These are phyloP conservation scores for Caradrina clavipalpis DNA, from an alignment of 2,888 invertebrate genomes.

Conservation along the genomic window DNA sequence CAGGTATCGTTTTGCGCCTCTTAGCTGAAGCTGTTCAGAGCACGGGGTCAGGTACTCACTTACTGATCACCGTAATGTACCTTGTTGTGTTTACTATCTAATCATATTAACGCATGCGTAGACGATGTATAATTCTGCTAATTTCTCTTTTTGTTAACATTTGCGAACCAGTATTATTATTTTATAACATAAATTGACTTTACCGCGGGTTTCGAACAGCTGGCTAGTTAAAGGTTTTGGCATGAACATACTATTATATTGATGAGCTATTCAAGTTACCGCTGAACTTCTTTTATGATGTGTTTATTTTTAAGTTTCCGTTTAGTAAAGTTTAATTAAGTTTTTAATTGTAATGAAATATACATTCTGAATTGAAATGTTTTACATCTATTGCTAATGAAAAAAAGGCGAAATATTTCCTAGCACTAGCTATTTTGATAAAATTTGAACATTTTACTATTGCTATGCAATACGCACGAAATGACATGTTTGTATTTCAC, in stretches of 20 bases:
- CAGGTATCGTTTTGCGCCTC: slow-evolving; percentile 69
- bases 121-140: slow-evolving; percentile 19
- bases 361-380: too few relatives aligned
- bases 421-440: slow-evolving; percentile 21
- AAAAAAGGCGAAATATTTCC: background rate
- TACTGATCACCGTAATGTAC: background rate
- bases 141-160: slow-evolving; percentile 7
- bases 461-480: background rate
- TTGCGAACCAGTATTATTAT: slow-evolving; percentile 11
- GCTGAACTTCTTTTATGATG: slow-evolving; percentile 15
- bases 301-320: slow-evolving; percentile 3
- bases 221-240: slow-evolving; percentile 15
- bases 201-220: slow-evolving; percentile 46
- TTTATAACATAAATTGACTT: slow-evolving; percentile 9
- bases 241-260: slow-evolving; percentile 7
- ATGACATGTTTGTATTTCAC: slow-evolving; percentile 8
- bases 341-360: background rate
- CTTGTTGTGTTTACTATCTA: background rate
- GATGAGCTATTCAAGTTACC: background rate
- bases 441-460: slow-evolving; percentile 4
- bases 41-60: slow-evolving; percentile 30
- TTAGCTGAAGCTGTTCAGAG: slow-evolving; percentile 39
- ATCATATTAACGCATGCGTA: slow-evolving; percentile 15
- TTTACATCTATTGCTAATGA: too few relatives aligned
- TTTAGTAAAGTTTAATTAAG: background rate